phyloP scores from a whole-genome alignment of 2,888 invertebrate species.

The Cataglyphis albicans region DNA sequence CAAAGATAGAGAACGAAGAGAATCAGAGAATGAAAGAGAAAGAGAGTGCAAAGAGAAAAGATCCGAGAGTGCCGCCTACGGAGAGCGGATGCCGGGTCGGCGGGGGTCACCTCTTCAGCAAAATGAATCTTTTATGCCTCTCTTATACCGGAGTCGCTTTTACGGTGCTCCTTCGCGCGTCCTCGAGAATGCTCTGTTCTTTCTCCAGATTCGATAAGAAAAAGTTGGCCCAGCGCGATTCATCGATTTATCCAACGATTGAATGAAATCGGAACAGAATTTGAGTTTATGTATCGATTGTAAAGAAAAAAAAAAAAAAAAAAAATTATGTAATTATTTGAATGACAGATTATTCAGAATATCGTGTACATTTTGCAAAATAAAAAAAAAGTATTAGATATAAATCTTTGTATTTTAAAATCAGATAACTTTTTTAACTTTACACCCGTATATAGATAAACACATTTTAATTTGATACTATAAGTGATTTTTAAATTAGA shows the following conservation, averaged over 20 bases:
- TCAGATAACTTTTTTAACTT: too few species aligned
- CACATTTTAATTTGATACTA: not conserved
- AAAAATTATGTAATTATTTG: not conserved
- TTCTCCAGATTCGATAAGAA: slow-evolving; percentile 36
- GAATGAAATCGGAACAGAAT: slow-evolving; percentile 19
- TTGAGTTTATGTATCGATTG: not conserved
- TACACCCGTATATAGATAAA: not conserved
- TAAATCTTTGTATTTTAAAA: not conserved
- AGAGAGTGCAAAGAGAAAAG: slow-evolving; percentile 44
- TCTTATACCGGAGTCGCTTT: slow-evolving; percentile 63
- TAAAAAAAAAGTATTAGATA: not conserved
- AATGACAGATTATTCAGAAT: not conserved
- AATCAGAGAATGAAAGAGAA: slow-evolving; percentile 40
- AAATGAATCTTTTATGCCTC: slow-evolving; percentile 76
- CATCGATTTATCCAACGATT: slow-evolving; percentile 51
- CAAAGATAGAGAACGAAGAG: slow-evolving; percentile 54
- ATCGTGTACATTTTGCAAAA: not conserved
- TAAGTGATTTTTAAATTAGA: not conserved
- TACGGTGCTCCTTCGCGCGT: slow-evolving; percentile 61
- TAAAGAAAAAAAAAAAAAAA: not conserved
- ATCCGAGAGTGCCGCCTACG: slow-evolving; percentile 71
- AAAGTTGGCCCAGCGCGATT: slow-evolving; percentile 14
- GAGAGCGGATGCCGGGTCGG: slow-evolving; percentile 78
- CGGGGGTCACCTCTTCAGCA: slow-evolving; percentile 77
- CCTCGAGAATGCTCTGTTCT: slow-evolving; percentile 56